These are phyloP conservation scores for Dendrolimus punctatus DNA, from an alignment of 1,140 invertebrate genomes.

Conservation along the genomic window DNA sequence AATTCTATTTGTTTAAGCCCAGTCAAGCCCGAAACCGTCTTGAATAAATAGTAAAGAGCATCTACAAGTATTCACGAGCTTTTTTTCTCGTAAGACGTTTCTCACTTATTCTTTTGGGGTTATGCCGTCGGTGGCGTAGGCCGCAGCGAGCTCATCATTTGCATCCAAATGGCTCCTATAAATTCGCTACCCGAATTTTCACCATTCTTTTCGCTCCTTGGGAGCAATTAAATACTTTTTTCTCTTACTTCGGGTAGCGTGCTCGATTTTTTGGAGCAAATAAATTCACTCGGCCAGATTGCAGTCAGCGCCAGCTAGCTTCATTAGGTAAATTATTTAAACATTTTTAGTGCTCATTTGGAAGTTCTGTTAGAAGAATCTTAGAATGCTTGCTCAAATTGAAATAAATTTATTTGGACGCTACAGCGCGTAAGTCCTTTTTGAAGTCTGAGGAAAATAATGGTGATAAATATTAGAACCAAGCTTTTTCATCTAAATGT, in stretches of 20 bases:
- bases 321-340: constrained; percentile 52
- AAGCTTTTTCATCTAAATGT: too few species aligned
- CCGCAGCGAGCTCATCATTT: constrained; percentile 60
- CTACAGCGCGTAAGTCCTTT: too few species aligned
- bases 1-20: constrained; percentile 5
- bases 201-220: constrained; percentile 53
- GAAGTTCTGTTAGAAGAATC: constrained; percentile 3
- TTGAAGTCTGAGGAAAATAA: too few species aligned
- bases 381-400: too few species aligned
- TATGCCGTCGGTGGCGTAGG: constrained; percentile 40
- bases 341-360: constrained; percentile 14
- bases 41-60: constrained; percentile 9
- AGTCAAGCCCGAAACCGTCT: not conserved
- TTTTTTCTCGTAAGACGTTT: constrained; percentile 56
- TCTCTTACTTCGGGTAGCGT: constrained; percentile 26
- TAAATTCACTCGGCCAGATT: constrained; percentile 47
- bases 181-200: constrained; percentile 66
- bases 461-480: too few species aligned
- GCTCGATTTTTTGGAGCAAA: constrained; percentile 45
- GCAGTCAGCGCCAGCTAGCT: constrained; percentile 36
- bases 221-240: constrained; percentile 67
- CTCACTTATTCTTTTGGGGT: constrained; percentile 63
- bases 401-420: too few species aligned
- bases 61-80: constrained; percentile 31
- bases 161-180: constrained; percentile 68